Evolutionary conservation across 2,888 invertebrate species (phyloP), one percentile per base, ranked within the genome.

Genomic region (Cartodere bifasciata): DNA sequence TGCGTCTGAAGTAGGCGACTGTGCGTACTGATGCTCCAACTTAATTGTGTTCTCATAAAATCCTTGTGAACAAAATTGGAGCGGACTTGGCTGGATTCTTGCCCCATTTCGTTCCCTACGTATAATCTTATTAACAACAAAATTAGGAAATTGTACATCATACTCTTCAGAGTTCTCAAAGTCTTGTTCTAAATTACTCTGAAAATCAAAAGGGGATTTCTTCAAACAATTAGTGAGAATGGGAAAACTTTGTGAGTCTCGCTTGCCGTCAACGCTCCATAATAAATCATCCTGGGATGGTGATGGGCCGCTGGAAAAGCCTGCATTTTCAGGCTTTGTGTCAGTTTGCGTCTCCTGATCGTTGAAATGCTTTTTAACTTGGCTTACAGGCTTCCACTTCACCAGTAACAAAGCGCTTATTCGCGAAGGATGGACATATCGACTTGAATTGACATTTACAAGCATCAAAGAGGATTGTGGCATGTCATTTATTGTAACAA

Each of bases 121-220:
- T 7, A 23, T 10, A 6, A 10, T 10, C 12, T 10, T 23, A 11
- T 23, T 23, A 11, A 23, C 6, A 10, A 9, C 12, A 6, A 23
- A 6, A 23, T 23, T 23, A 9, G 24, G 24, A 23, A 23, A 23
- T 10, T 23, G 24, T 6, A 23, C 10, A 11, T 23, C 24, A 12
- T 23, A 23, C 10, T 23, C 24, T 7, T 23, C 24, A 9, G 24
- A 23, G 6, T 23, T 12, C 11, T 23, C 24, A 9, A 23, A 23
- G 6, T 10, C 11, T 9, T 7, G 6, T 23, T 7, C 5, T 23
- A 11, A 6, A 6, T 10, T 12, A 9, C 9, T 10, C 24, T 23
- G 7, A 11, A 7, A 7, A 11, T 23, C 24, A 6, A 9, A 6
- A 12, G 6, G 6, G 6, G 24, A 6, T 7, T 23, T 23, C 11